Base-by-base conservation (phyloP, 2,888 invertebrate species). In the Mythimna pallens region DNA sequence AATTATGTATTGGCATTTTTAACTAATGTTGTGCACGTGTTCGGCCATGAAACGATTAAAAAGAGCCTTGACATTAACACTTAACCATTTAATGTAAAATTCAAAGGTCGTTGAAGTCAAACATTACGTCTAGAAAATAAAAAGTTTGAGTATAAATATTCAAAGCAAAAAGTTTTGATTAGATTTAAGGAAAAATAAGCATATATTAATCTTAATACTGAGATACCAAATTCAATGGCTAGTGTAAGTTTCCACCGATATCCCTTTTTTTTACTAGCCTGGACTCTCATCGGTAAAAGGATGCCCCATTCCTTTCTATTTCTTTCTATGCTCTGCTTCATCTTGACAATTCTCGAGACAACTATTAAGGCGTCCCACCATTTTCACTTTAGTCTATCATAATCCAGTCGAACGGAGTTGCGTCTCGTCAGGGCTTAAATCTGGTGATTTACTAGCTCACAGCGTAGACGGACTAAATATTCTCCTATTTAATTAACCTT, bases 21-120 rank as follows among this genome's bases (percentile, higher is more conserved):
- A 10, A 54, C 14, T 30, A 25, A 62, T 55, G 20, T 17, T 40
- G 2, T 6, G 6, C 25, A 65, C 36, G 43, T 75, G 43, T 43
- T 47, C 17, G 0, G 7, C 17, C 10, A 62, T 12, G 10, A 0
- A 20, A 59, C 14, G 20, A 58, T 67, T 10, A 25, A 63, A 59
- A 55, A 52, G 63, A 66, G 17, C 76, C 80, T 80, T 80, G 70
- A 70, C 72, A 69, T 76, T 80, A 40, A 57, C 14, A 55, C 9
- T 36, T 9, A 54, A 59, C 57, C 20, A n/a, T 36, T 62, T 77
- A 14, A 47, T 47, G n/a, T 61, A 5, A 58, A 52, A 43, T 54
- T 47, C n/a, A 30, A 64, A 58, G 65, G 30, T 47, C 47, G n/a
- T 47, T 7, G 14, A 63, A 17, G 3, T 47, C 8, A 63, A 71